A percentile compares a stretch with the other conserved stretches of the same genome.
These are phyloP conservation scores for Meleagris gallopavo DNA, from an alignment of 2,113 vertebrate genomes.

Conservation along the genomic window DNA sequence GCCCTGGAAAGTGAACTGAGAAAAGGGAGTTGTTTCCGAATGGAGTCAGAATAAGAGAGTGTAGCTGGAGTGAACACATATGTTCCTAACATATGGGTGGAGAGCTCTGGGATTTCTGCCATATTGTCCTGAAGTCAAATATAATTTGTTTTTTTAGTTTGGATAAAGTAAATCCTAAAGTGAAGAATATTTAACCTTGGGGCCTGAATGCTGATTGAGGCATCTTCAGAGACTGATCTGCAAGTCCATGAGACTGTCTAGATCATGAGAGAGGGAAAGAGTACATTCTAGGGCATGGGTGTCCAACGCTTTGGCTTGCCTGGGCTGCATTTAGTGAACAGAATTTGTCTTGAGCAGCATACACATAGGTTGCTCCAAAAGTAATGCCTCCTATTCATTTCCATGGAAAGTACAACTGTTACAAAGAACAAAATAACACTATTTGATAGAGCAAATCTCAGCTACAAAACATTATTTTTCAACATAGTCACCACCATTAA, in stretches of 20 bases:
- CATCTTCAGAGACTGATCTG: neutral
- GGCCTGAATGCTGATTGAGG: neutral
- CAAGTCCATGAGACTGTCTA: neutral
- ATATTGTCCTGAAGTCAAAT: constrained; percentile 66
- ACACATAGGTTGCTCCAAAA: too few relatives aligned
- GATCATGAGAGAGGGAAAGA: neutral
- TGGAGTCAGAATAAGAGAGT: constrained; percentile 29
- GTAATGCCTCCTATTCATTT: too few relatives aligned
- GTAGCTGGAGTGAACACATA: constrained; percentile 64
- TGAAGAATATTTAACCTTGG: constrained; percentile 23
- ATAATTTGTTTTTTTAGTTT: constrained; percentile 49
- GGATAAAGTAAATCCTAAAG: constrained; percentile 35
- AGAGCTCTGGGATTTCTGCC: constrained; percentile 68
- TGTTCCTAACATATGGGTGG: constrained; percentile 68
- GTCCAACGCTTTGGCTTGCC: too few relatives aligned
- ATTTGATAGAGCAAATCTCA: too few relatives aligned
- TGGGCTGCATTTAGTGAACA: too few relatives aligned
- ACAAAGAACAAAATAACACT: too few relatives aligned
- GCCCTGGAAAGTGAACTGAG: neutral
- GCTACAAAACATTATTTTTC: too few relatives aligned
- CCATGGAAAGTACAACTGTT: too few relatives aligned
- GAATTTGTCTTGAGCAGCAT: too few relatives aligned
- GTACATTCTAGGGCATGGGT: too few relatives aligned
- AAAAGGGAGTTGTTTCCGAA: constrained; percentile 25
- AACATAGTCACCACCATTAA: too few relatives aligned